Base-by-base conservation (phyloP, 2,797 vertebrate species). In the Diplodus sargus region DNA sequence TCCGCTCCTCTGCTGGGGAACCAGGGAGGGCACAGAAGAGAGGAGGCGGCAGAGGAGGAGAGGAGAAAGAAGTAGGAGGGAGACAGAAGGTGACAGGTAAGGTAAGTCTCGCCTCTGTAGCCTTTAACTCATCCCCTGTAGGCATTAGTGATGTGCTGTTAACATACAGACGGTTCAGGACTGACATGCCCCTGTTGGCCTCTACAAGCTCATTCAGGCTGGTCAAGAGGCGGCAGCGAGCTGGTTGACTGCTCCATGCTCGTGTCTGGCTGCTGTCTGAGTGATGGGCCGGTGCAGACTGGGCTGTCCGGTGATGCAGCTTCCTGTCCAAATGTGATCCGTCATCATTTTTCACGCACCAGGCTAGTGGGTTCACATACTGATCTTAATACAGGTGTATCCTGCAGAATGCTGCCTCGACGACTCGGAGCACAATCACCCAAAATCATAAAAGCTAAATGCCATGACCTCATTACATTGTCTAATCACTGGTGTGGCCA, bases 141-240 rank as follows among this genome's bases (percentile, higher is more conserved):
- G 81, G 75, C 76, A 85, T 82, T 76, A 88, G 78, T 74, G 71
- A 83, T 83, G 87, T 78, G 79, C 66, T 63, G 78, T 86, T 87
- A 91, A 89, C 83, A 87, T 57, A 54, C 57, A 86, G 59, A 72
- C 58, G 75, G 70, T 65, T 83, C 61, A 58, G 62, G 68, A 83
- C 60, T 77, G 84, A 91, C 85, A 81, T 71, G 68, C 51, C 49
- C 73, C 77, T 62, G 62, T 64, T 64, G 88, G 81, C 70, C 86
- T 81, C 70, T 57, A 54, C 52, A 54, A 65, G 78, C 70, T 74
- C 56, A 58, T 82, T 87, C 60, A 74, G 70, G 68, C 60, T 63
- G 70, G 78, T 66, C 28, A 62, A 65, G 74, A 82, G 63, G 76
- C 43, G 49, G 73, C 67, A 54, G 76, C 42, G 20, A 74, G 61